Evolutionary conservation across 1,140 invertebrate species (phyloP).

Genomic region (fruit fly (Drosophila melanogaster)): Release_6_plus_ISO1_MT NC_004354.4:6133501-6134000

Average conservation of each 20-base stretch:
- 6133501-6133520: slow-evolving; percentile 38
- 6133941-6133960: slow-evolving; percentile 30
- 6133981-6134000: neutral
- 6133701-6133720: slow-evolving; percentile 84
- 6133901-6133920: slow-evolving; percentile 16
- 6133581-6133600: slow-evolving; percentile 30
- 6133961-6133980: slow-evolving; percentile 21
- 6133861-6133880: slow-evolving; percentile 17
- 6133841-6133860: slow-evolving; percentile 9
- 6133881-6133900: slow-evolving; percentile 22
- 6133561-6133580: slow-evolving; percentile 7
- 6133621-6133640: slow-evolving; percentile 3
- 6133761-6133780: slow-evolving; percentile 53
- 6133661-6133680: slow-evolving; percentile 28
- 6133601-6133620: slow-evolving; percentile 16
- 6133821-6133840: slow-evolving; percentile 30
- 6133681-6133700: slow-evolving; percentile 84
- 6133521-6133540: slow-evolving; percentile 55
- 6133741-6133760: slow-evolving; percentile 73
- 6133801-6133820: neutral
- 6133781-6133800: neutral
- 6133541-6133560: slow-evolving; percentile 56
- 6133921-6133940: slow-evolving; percentile 22
- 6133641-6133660: slow-evolving; percentile 2
- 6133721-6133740: slow-evolving; percentile 83